Evolutionary conservation across 2,888 invertebrate genomes (phyloP), one percentile per base, ranked within the genome.

Genomic region (Drosophila parthenogenetica): DNA sequence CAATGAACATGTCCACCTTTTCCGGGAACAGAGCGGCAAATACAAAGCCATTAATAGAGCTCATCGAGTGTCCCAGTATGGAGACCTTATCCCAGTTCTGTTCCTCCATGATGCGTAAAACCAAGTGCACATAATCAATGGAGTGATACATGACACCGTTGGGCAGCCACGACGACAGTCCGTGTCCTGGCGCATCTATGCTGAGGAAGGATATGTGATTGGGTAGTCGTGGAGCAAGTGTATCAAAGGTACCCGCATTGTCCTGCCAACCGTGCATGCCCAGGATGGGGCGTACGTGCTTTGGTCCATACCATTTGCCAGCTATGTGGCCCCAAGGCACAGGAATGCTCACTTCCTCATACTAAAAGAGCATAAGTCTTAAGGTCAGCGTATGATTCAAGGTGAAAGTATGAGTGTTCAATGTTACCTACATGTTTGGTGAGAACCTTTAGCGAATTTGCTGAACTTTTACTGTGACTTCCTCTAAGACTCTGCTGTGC

Each of bases 181-280:
- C 96, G 90, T 96, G 95, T 0, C 96, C 95, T 2, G 95, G 95
- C 22, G 95, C 92, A 90, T 96, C 96, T 16, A 96, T 91, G 0
- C 95, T 94, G 13, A 96, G 87, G 59, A 94, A 92, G 1, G 93
- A 91, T 5, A 93, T 73, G 57, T 93, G 89, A 19, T 91, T 76
- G 3, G 93, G 92, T 22, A 96, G 90, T 61, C 94, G 89, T 0
- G 95, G 95, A 5, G 94, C 94, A n/a, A 96, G 88, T 0, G 94
- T 93, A 89, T 96, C 95, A 93, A 95, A 97, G 22, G 78, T 88
- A 0, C 96, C 96, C 0, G 83, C 81, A 89, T 96, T 96, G 90
- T 96, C 96, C 91, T 94, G 95, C 95, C 95, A 95, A 0, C 96
- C 96, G 87, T 96, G 96, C n/a, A 96, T 85, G 0, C 95, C 95